Base-by-base conservation (phyloP, 2,888 invertebrate genomes). In the Campoplex capitator region DNA sequence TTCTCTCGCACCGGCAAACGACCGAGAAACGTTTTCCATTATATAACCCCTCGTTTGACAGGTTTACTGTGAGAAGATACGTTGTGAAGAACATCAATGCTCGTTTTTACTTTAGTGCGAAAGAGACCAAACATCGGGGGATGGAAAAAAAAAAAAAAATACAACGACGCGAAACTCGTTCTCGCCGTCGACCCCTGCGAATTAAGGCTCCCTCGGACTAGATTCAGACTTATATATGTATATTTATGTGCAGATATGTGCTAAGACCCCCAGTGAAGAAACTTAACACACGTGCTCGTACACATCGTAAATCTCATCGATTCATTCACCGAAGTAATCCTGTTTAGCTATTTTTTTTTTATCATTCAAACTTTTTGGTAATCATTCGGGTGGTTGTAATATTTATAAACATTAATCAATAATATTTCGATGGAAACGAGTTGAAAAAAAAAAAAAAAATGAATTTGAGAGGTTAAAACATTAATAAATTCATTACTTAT, bases 21-120 rank as follows among this genome's bases (percentile, higher is more conserved):
- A 62, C 23, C 18, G 45, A 62, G 89, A 89, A 90, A 67, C 67
- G 56, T 79, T 80, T 56, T 71, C 79, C 42, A 48, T 79, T 81
- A 48, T 67, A 75, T 73, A 67, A 79, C 70, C 80, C 70, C 86
- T 74, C 62, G 89, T 89, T 88, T 83, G 89, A 90, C 91, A 87
- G 88, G 88, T 90, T 91, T 90, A 92, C 93, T 94, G 94, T 94
- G 94, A 93, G 94, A 94, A 94, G 94, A 94, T 93, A 92, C 94
- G 94, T 93, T 94, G 93, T 89, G 84, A 87, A 84, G 56, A 45
- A 28, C 84, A 82, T 91, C 88, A 89, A 87, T 77, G 79, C 81
- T 79, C 75, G 11, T 58, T 16, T 28, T 58, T 28, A 28, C 58
- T 0, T 32, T 28, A 54, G 74, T 54, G 68, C 32, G 78, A 68